A percentile compares a stretch with the other conserved stretches of the same genome.
Conservation (phyloP, 1,140 invertebrate species). For the Drosophila trapezifrons region DNA sequence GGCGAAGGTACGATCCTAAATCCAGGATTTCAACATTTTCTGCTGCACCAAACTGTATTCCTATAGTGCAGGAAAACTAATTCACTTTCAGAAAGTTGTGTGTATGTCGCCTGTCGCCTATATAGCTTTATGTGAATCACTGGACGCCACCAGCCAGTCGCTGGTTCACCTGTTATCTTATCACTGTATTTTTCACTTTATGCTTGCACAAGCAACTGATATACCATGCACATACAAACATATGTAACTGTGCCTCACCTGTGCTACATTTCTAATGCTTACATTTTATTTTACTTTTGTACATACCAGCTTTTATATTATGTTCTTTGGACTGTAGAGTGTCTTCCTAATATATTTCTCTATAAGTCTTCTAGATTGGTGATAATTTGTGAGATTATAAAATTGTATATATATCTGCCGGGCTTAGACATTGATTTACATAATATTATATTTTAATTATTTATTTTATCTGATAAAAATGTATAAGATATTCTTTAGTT, state of each 20-base stretch:
- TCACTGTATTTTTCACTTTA: slow-evolving; percentile 35
- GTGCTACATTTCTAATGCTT: neutral
- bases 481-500: too few relatives aligned
- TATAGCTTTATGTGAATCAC: slow-evolving; percentile 50
- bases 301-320: neutral
- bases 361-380: neutral
- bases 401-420: too few relatives aligned
- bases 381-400: neutral
- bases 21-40: slow-evolving; percentile 5
- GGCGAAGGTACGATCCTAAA: slow-evolving; percentile 70
- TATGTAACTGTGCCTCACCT: neutral
- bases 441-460: neutral
- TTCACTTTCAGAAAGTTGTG: slow-evolving; percentile 6
- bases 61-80: slow-evolving; percentile 2
- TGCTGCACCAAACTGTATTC: slow-evolving; percentile 13
- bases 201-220: slow-evolving; percentile 38
- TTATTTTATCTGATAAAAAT: too few relatives aligned
- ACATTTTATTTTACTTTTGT: neutral
- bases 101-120: slow-evolving; percentile 16
- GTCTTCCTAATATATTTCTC: neutral
- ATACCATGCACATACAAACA: slow-evolving; percentile 1
- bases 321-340: neutral
- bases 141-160: slow-evolving; percentile 21
- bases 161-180: slow-evolving; percentile 54
- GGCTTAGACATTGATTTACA: neutral